Conservation (phyloP, 2,113 vertebrate genomes). For the Platichthys stellatus region DNA sequence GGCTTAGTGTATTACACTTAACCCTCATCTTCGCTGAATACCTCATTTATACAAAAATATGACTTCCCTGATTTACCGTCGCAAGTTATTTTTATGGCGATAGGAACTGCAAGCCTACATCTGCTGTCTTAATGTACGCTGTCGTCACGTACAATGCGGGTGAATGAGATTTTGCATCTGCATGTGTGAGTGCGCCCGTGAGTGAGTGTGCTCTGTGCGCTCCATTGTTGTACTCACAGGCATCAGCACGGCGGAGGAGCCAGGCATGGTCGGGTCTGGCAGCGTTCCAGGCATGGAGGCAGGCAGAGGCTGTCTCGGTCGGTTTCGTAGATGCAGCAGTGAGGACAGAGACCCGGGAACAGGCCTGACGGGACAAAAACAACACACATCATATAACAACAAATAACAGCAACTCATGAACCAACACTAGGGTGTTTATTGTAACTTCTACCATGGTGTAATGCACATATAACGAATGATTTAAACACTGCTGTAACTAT, state of each 20-base stretch:
- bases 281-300: constrained; percentile 99
- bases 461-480: background rate
- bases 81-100: constrained; percentile 16
- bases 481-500: background rate
- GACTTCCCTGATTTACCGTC: constrained; percentile 5
- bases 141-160: constrained; percentile 16
- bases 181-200: constrained; percentile 19
- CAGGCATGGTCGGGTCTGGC: constrained; percentile 97
- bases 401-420: background rate
- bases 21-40: constrained; percentile 6
- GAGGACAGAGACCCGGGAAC: constrained; percentile 98
- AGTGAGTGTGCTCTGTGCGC: constrained; percentile 52
- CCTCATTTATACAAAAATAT: constrained; percentile 28
- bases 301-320: constrained; percentile 98
- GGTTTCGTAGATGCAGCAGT: constrained; percentile 96
- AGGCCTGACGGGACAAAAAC: constrained; percentile 84
- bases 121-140: background rate
- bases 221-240: constrained; percentile 88
- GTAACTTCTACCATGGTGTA: background rate
- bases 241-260: constrained; percentile 98
- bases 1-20: constrained; percentile 25
- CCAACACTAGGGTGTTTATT: background rate
- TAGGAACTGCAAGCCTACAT: constrained; percentile 11
- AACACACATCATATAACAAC: background rate
- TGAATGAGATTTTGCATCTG: constrained; percentile 18